Conservation (phyloP, 23 tunicate genomes). For the Halocynthia roretzi region DNA sequence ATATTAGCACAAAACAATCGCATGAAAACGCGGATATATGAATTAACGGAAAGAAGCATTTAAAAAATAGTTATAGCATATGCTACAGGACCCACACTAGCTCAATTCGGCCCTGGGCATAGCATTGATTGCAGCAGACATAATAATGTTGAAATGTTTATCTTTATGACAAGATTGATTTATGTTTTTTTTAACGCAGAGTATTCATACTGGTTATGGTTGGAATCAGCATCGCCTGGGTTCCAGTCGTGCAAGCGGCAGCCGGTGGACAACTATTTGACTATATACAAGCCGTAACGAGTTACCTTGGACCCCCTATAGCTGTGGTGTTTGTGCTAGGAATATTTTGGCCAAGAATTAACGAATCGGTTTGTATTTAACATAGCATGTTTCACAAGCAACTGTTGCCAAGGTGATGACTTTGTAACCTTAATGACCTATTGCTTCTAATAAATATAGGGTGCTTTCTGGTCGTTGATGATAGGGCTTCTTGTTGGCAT, state of each 20-base stretch:
- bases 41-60: too few relatives aligned
- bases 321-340: constrained; percentile 83
- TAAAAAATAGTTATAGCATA: too few relatives aligned
- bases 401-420: too few relatives aligned
- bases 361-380: constrained; percentile 65
- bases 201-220: constrained; percentile 70
- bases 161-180: background rate
- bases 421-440: too few relatives aligned
- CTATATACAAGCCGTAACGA: constrained; percentile 87
- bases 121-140: background rate
- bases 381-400: too few relatives aligned
- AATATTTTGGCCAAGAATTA: constrained; percentile 76
- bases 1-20: too few relatives aligned
- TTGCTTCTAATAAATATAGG: constrained; percentile 24
- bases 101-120: background rate
- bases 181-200: constrained; percentile 12
- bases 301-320: constrained; percentile 87
- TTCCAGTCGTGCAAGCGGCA: constrained; percentile 76
- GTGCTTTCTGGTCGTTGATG: constrained; percentile 92
- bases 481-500: constrained; percentile 61
- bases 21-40: too few relatives aligned
- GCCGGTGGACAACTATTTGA: constrained; percentile 79
- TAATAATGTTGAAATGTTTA: background rate
- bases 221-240: constrained; percentile 87
- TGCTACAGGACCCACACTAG: background rate